Evolutionary conservation across 2,797 vertebrate genomes (phyloP).

Genomic region (Platyrinchus mystaceus): DNA sequence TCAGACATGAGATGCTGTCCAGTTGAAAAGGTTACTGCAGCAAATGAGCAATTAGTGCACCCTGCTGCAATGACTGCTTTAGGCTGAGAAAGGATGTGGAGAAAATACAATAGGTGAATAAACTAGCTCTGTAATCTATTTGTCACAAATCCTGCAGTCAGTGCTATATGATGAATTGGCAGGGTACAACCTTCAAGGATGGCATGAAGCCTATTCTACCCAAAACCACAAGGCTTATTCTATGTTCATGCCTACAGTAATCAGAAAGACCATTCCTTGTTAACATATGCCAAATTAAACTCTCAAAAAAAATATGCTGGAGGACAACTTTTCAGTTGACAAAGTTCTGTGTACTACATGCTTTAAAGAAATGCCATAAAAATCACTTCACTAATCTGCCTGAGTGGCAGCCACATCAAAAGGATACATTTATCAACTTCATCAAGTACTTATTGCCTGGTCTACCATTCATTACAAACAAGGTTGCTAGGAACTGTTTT

Average conservation of each 20-base stretch:
- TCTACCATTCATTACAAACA: not conserved
- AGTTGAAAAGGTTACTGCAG: slow-evolving; percentile 68
- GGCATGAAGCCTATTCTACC: accelerated
- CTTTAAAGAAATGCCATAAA: not conserved
- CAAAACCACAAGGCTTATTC: not conserved
- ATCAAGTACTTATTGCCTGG: not conserved
- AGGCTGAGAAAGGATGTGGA: slow-evolving; percentile 26
- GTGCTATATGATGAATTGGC: not conserved
- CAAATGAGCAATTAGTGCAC: slow-evolving; percentile 73
- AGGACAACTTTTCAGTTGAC: not conserved
- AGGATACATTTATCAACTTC: not conserved
- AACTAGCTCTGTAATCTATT: slow-evolving; percentile 61
- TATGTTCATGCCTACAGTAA: not conserved
- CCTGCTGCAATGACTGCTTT: slow-evolving; percentile 25
- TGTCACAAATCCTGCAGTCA: slow-evolving; percentile 33
- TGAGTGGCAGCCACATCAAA: not conserved
- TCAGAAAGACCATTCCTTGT: not conserved
- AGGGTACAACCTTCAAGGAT: not conserved
- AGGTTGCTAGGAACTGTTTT: not conserved
- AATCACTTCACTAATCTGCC: not conserved
- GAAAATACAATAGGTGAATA: slow-evolving; percentile 53
- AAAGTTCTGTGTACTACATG: not conserved
- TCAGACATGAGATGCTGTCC: slow-evolving; percentile 50
- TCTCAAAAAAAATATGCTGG: not conserved
- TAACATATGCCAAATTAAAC: not conserved